Evolutionary conservation across 1,140 invertebrate genomes (phyloP).

Genomic region (Episyrphus balteatus): DNA sequence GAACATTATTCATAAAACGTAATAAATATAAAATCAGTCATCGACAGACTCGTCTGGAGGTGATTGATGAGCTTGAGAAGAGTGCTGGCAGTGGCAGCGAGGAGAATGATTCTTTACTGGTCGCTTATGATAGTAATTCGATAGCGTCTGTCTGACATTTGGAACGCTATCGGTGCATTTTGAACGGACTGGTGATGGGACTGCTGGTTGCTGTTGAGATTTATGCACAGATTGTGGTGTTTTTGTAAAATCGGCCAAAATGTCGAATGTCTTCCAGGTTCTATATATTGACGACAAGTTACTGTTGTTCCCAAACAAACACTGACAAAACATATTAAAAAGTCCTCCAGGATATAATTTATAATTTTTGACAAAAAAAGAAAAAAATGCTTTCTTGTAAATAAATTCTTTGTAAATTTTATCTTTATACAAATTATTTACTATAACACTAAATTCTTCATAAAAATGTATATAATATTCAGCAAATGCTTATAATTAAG

Average conservation of each 20-base stretch:
- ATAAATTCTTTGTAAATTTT: no score
- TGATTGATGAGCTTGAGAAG: constrained; percentile 32
- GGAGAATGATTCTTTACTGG: constrained; percentile 37
- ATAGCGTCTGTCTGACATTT: constrained; percentile 38
- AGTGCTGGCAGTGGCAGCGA: constrained; percentile 34
- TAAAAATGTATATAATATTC: no score
- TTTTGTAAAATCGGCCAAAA: constrained; percentile 15
- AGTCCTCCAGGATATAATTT: no score
- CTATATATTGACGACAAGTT: no score
- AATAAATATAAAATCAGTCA: constrained; percentile 33
- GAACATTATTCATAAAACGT: constrained; percentile 30
- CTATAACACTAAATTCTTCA: no score
- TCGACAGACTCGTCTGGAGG: constrained; percentile 31
- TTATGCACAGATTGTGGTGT: constrained; percentile 31
- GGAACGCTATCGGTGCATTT: constrained; percentile 35
- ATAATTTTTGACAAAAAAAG: no score
- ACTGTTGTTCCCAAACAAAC: no score
- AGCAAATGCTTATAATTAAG: no score
- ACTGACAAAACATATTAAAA: no score
- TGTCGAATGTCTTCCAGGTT: no score
- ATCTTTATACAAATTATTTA: no score
- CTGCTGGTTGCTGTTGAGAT: constrained; percentile 30
- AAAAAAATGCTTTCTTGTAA: no score
- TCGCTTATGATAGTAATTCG: constrained; percentile 37
- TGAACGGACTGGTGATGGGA: constrained; percentile 28